Percentiles rank a stretch among this genome's conserved stretches.
phyloP scores from a whole-genome alignment of 2,888 invertebrate genomes.

The Latheticus oryzae region DNA sequence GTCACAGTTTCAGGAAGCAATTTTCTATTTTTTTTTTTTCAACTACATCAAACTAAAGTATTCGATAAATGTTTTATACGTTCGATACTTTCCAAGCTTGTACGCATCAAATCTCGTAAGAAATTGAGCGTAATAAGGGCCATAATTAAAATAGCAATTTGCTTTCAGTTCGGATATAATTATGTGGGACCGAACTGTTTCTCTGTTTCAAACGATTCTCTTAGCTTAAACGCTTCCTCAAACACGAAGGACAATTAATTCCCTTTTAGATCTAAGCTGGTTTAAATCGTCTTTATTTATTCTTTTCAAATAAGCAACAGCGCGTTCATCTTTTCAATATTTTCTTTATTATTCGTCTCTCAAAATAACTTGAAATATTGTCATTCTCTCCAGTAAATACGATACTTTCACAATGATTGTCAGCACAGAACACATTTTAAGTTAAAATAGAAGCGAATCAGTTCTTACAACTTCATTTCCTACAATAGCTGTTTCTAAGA shows the following conservation, averaged over 20 bases:
- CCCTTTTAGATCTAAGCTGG: slow-evolving; percentile 20
- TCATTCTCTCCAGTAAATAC: too few species aligned
- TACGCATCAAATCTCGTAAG: slow-evolving; percentile 11
- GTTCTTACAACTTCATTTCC: slow-evolving; percentile 1
- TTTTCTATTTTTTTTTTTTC: slow-evolving; percentile 5
- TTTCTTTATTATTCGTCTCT: background rate
- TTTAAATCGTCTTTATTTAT: slow-evolving; percentile 10
- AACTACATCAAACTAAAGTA: too few species aligned
- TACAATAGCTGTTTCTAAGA: slow-evolving; percentile 4
- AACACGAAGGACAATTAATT: slow-evolving; percentile 37
- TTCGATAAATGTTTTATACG: slow-evolving; percentile 16
- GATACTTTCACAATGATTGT: too few species aligned
- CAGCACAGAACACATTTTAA: too few species aligned
- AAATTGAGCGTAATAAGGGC: slow-evolving; percentile 42
- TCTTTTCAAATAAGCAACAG: slow-evolving; percentile 20
- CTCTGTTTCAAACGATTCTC: slow-evolving; percentile 38
- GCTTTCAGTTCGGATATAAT: slow-evolving; percentile 60
- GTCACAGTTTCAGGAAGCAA: too few species aligned
- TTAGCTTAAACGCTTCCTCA: slow-evolving; percentile 48
- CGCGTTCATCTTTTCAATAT: slow-evolving; percentile 2
- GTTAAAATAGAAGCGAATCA: slow-evolving; percentile 10
- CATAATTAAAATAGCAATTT: slow-evolving; percentile 45
- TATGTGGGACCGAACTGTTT: slow-evolving; percentile 59
- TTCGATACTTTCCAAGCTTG: slow-evolving; percentile 5
- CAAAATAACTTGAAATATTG: too few species aligned